Conservation (phyloP, 2,113 vertebrate species). For the Osmerus eperlanus region DNA sequence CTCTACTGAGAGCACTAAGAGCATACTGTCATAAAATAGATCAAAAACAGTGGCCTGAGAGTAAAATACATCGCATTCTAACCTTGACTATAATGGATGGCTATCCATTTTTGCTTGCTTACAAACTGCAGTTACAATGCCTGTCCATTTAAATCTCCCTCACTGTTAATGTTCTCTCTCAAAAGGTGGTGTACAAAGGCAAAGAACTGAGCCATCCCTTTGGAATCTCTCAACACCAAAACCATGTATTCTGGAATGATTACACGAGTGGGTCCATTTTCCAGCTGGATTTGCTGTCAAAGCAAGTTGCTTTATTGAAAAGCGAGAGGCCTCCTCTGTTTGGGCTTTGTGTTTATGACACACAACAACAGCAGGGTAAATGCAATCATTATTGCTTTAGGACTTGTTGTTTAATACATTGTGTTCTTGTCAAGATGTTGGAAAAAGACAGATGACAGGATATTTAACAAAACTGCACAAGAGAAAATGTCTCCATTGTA, state of each 20-base stretch:
- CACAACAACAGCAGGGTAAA: slow-evolving; percentile 85
- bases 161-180: slow-evolving; percentile 26
- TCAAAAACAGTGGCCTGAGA: too few relatives aligned
- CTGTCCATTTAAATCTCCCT: not conserved
- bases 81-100: too few relatives aligned
- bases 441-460: too few relatives aligned
- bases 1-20: slow-evolving; percentile 11
- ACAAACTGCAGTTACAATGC: too few relatives aligned
- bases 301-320: slow-evolving; percentile 75
- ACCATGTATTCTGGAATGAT: slow-evolving; percentile 84
- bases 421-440: too few relatives aligned
- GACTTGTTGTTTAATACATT: too few relatives aligned
- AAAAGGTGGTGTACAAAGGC: slow-evolving; percentile 82
- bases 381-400: too few relatives aligned
- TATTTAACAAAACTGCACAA: too few relatives aligned
- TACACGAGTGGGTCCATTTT: slow-evolving; percentile 88
- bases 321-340: slow-evolving; percentile 83
- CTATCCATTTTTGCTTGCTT: too few relatives aligned
- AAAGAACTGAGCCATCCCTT: slow-evolving; percentile 86
- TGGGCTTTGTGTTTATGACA: slow-evolving; percentile 84
- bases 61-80: too few relatives aligned
- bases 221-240: slow-evolving; percentile 78
- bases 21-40: too few relatives aligned
- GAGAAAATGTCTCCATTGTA: too few relatives aligned
- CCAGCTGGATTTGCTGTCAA: slow-evolving; percentile 75